Base-by-base conservation (phyloP, 1,140 invertebrate species). In the Drosophila pachea region DNA sequence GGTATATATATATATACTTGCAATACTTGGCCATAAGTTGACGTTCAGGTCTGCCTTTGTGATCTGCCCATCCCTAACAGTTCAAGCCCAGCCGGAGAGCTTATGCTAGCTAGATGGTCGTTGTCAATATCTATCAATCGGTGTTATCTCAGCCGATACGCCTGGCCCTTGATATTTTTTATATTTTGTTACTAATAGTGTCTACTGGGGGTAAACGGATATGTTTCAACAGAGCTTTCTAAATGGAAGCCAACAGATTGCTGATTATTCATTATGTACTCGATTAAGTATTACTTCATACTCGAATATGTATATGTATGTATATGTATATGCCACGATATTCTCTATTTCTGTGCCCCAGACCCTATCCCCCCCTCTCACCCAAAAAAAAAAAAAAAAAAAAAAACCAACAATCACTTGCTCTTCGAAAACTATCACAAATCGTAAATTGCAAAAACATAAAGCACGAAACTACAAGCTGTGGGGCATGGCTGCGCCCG, bases 201-300 rank as follows among this genome's bases (percentile, higher is more conserved):
- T 61, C 61, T 69, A 65, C 52, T 65, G 61, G 11, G 31, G 31
- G 47, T 81, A 73, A 73, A 61, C 71, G 72, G 71, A 76, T 75
- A 78, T 78, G 77, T 68, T 62, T 73, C 40, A 64, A 67, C 73
- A 40, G 56, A 70, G 68, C 59, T 64, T 67, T 74, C 74, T 74
- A 82, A 83, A 74, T 82, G 78, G 78, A 83, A 83, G 74, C 68
- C 77, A 83, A 73, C 68, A 72, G 65, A 69, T 78, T 67, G 55
- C 36, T 58, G 65, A 22, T 22, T 76, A 73, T 76, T 83, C 73
- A 84, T 79, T 79, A 76, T 81, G 78, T 81, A 83, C 56, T 74
- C 58, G 64, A 59, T 66, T 79, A 63, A 67, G 60, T 62, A 45
- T 52, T 45, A 36, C 22, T 73, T 48, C 65, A 59, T 76, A 69